These are phyloP conservation scores for Diogma glabrata DNA, from an alignment of 2,888 invertebrate species.

Conservation along the genomic window DNA sequence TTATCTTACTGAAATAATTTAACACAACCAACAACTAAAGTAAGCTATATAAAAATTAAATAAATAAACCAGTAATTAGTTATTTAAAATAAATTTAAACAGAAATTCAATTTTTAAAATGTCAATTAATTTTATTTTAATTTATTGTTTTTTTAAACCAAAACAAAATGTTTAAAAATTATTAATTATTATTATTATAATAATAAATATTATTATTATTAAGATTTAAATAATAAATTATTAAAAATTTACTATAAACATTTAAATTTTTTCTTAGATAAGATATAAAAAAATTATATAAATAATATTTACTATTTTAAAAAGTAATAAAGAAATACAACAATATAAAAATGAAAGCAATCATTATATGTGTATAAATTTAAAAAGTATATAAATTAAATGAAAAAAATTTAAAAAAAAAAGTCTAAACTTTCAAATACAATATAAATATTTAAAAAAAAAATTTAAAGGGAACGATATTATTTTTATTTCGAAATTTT, in stretches of 20 bases:
- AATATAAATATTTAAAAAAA: constrained; percentile 7
- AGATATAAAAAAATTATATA: constrained; percentile 5
- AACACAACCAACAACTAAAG: too few relatives aligned
- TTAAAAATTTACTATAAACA: constrained; percentile 5
- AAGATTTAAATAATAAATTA: not conserved
- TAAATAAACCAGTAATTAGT: constrained; percentile 4
- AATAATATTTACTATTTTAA: constrained; percentile 6
- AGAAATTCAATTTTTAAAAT: constrained; percentile 9
- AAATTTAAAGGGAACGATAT: too few relatives aligned
- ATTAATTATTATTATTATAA: constrained; percentile 3
- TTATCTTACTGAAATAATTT: too few relatives aligned
- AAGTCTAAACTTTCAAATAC: too few relatives aligned
- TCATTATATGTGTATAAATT: constrained; percentile 7
- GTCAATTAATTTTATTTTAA: constrained; percentile 7
- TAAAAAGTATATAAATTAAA: constrained; percentile 3
- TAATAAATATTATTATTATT: not conserved
- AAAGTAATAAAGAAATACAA: not conserved
- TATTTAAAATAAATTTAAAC: not conserved
- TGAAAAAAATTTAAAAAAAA: constrained; percentile 5
- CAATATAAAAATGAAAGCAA: constrained; percentile 7
- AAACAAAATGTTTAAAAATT: not conserved
- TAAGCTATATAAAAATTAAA: too few relatives aligned
- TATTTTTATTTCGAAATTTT: too few relatives aligned
- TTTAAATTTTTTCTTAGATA: constrained; percentile 7
- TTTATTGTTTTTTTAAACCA: too few relatives aligned